Evolutionary conservation across 2,113 vertebrate species (phyloP), one percentile per base, ranked within the genome.

Genomic region (Gymnorhina tibicen): DNA sequence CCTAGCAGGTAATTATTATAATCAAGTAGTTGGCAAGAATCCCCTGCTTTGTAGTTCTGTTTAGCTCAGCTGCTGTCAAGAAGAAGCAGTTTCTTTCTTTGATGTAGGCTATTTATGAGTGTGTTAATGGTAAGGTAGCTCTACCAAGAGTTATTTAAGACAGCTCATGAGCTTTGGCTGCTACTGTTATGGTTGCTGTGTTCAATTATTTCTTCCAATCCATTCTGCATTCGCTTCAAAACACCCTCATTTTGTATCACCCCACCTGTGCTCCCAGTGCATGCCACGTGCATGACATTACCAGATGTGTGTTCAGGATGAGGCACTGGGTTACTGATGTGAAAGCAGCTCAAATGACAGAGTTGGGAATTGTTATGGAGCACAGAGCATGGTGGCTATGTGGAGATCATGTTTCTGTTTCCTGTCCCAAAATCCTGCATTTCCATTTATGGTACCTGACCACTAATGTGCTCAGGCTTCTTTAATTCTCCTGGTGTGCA

Each of bases 81-180:
- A 78, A 85, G 59, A 11, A 84, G 32, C 74, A 95, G 59, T 87
- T 87, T 93, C 32, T 91, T 88, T 96, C 86, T 85, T 84, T 6
- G 1, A 11, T 32, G 6, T 44, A 17, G 50, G n/a, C 60, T 91
- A 7, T 83, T 93, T 89, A 83, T 69, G 85, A 79, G 83, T 89
- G 90, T 81, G 15, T 75, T 91, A 92, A 77, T 87, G 41, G 60
- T 74, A 44, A 95, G 89, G 91, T 94, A 94, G 59, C 64, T 97
- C 81, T 88, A 74, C 85, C 56, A 67, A 85, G 85, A 95, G 42
- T 92, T 91, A 90, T 90, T 83, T 63, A 63, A 72, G 81, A 75
- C 66, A 39, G 27, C 16, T 88, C 20, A 30, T 27, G 66, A 81
- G 49, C 39, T 88, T 87, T 6, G 15, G 47, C 52, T 89, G 63